Evolutionary conservation across 2,888 invertebrate species (phyloP).

Genomic region (Spodoptera littoralis): DNA sequence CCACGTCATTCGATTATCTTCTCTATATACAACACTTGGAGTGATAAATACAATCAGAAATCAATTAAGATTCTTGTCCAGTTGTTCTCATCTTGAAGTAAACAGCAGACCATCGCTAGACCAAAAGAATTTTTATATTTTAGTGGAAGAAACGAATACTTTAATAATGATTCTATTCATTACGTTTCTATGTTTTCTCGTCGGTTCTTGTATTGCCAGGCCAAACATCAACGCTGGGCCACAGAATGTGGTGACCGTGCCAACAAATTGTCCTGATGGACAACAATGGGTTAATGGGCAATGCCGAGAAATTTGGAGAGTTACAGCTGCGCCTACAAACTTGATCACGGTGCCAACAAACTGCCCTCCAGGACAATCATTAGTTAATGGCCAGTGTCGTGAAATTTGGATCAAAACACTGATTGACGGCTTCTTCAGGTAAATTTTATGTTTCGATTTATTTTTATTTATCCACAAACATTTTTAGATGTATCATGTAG

Average conservation of each 20-base stretch:
- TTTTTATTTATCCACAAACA: background rate
- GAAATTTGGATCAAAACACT: constrained; percentile 36
- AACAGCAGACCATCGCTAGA: constrained; percentile 15
- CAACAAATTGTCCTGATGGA: constrained; percentile 56
- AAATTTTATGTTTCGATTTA: constrained; percentile 10
- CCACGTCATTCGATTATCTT: constrained; percentile 52
- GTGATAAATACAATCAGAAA: constrained; percentile 64
- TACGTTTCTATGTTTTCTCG: constrained; percentile 41
- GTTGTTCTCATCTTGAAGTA: constrained; percentile 46
- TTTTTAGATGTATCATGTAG: background rate
- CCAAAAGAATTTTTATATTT: constrained; percentile 34
- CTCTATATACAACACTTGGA: constrained; percentile 47
- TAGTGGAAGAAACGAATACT: constrained; percentile 5
- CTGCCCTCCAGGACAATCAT: constrained; percentile 53
- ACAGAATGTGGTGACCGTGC: constrained; percentile 62
- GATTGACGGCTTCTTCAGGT: constrained; percentile 13
- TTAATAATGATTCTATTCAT: constrained; percentile 42
- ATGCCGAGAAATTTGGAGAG: constrained; percentile 45
- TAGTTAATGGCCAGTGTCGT: constrained; percentile 52
- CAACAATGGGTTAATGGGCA: constrained; percentile 52
- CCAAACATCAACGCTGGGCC: constrained; percentile 36
- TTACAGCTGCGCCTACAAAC: constrained; percentile 29
- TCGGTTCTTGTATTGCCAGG: constrained; percentile 44
- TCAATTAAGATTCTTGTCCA: constrained; percentile 59
- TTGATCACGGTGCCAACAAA: constrained; percentile 59